A percentile compares a stretch with the other conserved stretches of the same genome.
Evolutionary conservation across 1,140 invertebrate genomes (phyloP).

Genomic region (Vollenhovia emeryi): DNA sequence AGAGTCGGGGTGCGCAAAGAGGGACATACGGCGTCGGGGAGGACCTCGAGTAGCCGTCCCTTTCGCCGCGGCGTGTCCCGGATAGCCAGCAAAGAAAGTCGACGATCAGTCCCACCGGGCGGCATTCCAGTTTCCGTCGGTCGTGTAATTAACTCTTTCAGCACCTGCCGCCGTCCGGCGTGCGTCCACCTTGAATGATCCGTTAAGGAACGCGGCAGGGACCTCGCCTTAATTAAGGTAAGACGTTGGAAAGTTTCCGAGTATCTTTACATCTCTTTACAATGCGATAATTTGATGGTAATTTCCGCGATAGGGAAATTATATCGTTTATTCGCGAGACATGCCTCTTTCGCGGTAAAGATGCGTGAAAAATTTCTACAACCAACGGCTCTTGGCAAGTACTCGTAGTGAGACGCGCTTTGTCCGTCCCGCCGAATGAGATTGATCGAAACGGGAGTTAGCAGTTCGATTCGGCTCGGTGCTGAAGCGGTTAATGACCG

Average conservation of each 20-base stretch:
- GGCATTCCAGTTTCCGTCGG: slow-evolving; percentile 14
- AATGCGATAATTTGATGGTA: background rate
- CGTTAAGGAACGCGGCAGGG: background rate
- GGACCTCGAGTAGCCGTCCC: slow-evolving; percentile 14
- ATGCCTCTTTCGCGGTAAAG: background rate
- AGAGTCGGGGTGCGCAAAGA: slow-evolving; percentile 1
- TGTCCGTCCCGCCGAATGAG: background rate
- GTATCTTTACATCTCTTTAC: background rate
- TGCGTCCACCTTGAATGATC: background rate
- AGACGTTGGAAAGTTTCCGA: background rate
- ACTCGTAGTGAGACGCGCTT: background rate
- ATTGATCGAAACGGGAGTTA: background rate
- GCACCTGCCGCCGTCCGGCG: background rate
- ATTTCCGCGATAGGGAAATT: background rate
- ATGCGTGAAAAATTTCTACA: background rate
- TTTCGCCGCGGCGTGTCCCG: background rate
- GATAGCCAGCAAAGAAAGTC: slow-evolving; percentile 16
- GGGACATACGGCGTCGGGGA: slow-evolving; percentile 21
- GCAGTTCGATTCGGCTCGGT: background rate
- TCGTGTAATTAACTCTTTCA: slow-evolving; percentile 53
- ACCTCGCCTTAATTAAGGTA: background rate
- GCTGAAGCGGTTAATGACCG: slow-evolving; percentile 40
- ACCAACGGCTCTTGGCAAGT: background rate
- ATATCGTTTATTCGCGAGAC: background rate
- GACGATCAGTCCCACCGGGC: slow-evolving; percentile 26